Evolutionary conservation across 2,797 vertebrate species (phyloP).

Genomic region (Pseudochromis fuscus): DNA sequence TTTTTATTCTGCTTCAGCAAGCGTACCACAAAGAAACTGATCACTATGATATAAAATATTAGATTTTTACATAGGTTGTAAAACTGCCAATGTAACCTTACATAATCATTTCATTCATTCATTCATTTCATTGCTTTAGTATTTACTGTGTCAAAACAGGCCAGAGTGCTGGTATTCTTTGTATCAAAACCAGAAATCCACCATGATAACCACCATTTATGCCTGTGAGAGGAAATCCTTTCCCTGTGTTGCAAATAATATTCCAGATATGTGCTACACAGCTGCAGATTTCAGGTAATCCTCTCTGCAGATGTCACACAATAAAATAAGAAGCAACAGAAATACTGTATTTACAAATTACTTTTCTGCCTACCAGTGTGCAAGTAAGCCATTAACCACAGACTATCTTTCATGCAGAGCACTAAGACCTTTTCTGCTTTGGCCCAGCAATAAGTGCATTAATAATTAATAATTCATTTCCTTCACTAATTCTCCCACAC

Average conservation of each 20-base stretch:
- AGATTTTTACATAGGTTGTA: background rate
- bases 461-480: conserved; percentile 55
- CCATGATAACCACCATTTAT: background rate
- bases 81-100: background rate
- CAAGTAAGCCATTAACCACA: conserved; percentile 50
- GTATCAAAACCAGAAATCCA: background rate
- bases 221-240: conserved; percentile 8
- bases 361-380: conserved; percentile 29
- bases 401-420: conserved; percentile 42
- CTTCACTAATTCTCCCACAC: conserved; percentile 27
- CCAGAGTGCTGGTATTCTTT: background rate
- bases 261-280: background rate
- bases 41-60: background rate
- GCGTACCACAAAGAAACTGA: background rate
- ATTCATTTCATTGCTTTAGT: background rate
- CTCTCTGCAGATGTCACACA: conserved; percentile 25
- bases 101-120: too few species aligned
- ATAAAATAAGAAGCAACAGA: conserved; percentile 21
- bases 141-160: conserved; percentile 5
- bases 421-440: conserved; percentile 52
- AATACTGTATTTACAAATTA: conserved; percentile 63
- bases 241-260: conserved; percentile 12
- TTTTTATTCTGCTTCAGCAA: conserved; percentile 30
- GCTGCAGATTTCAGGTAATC: conserved; percentile 22
- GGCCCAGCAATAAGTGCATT: conserved; percentile 65